Conservation (phyloP, 2,888 invertebrate species). For the Marasmarcha lunaedactyla region DNA sequence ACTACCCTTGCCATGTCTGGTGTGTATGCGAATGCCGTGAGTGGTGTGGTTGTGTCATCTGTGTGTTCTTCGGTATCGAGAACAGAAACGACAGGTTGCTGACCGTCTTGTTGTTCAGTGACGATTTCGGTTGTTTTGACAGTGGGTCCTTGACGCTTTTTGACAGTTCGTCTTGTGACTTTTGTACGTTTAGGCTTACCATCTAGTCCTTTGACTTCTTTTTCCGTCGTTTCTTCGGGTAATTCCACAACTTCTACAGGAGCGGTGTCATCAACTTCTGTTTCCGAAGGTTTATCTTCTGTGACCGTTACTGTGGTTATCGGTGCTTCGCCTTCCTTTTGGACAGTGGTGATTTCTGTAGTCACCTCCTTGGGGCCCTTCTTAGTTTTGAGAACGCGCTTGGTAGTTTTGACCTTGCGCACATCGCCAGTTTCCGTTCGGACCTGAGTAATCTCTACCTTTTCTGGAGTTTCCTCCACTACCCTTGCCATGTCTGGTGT, state of each 20-base stretch:
- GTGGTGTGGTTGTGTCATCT: conserved; percentile 18
- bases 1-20: conserved; percentile 23
- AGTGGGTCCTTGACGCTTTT: conserved; percentile 26
- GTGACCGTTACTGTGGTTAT: conserved; percentile 23
- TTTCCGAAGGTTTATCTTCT: conserved; percentile 10
- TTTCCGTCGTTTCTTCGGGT: conserved; percentile 16
- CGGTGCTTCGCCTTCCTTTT: conserved; percentile 22
- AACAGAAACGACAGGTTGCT: conserved; percentile 40
- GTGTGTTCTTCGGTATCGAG: conserved; percentile 30
- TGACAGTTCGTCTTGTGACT: conserved; percentile 35
- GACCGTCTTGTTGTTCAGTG: conserved; percentile 46
- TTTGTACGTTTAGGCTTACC: conserved; percentile 13
- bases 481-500: conserved; percentile 22
- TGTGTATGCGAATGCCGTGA: too few species aligned
- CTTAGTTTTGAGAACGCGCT: conserved; percentile 23
- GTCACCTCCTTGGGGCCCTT: conserved; percentile 19
- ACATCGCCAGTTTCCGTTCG: conserved; percentile 33
- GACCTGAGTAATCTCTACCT: conserved; percentile 35
- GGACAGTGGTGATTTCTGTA: conserved; percentile 20
- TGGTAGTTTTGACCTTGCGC: conserved; percentile 26
- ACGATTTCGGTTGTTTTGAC: conserved; percentile 28
- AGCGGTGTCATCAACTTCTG: conserved; percentile 9
- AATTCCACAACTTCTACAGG: conserved; percentile 21
- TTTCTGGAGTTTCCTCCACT: conserved; percentile 25
- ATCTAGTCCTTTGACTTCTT: conserved; percentile 11